A percentile compares a stretch with the other conserved stretches of the same genome.
Evolutionary conservation across 2,797 vertebrate species (phyloP).

Genomic region (Erpetoichthys calabaricus): DNA sequence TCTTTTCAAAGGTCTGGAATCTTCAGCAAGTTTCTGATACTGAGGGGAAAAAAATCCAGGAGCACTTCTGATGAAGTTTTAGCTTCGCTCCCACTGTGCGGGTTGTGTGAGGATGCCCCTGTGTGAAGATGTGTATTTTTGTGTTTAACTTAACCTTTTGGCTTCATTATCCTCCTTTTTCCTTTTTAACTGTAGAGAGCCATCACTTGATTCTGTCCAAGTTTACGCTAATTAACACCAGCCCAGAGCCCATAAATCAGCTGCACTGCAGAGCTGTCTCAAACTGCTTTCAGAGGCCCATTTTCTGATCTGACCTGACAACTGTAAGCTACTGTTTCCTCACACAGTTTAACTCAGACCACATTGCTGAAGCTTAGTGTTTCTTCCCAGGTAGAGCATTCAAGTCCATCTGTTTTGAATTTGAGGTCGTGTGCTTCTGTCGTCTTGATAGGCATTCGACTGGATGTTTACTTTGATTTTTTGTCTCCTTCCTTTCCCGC

Average conservation of each 20-base stretch:
- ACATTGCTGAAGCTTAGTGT: conserved; percentile 53
- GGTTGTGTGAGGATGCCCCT: conserved; percentile 21
- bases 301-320: conserved; percentile 67
- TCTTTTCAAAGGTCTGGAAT: no score
- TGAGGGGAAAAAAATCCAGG: no score
- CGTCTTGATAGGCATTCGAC: conserved; percentile 46
- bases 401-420: conserved; percentile 72
- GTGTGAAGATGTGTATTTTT: conserved; percentile 27
- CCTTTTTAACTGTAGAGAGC: conserved; percentile 20
- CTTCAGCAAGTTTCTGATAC: no score
- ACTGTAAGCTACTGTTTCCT: conserved; percentile 77
- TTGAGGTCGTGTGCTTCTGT: conserved; percentile 50
- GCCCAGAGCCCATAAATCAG: conserved; percentile 37
- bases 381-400: conserved; percentile 23
- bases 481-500: conserved; percentile 27
- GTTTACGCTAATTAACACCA: conserved; percentile 38
- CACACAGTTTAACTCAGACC: conserved; percentile 62
- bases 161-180: conserved; percentile 25
- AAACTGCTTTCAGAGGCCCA: conserved; percentile 26
- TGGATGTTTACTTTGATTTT: conserved; percentile 46
- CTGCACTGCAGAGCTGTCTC: conserved; percentile 31
- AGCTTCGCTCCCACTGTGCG: conserved; percentile 4
- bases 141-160: conserved; percentile 38
- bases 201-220: conserved; percentile 29
- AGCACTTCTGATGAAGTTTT: neutral